Percentiles rank a stretch among this genome's conserved stretches.
Conservation (phyloP, 2,797 vertebrate genomes). For the Urosaurus nigricauda region DNA sequence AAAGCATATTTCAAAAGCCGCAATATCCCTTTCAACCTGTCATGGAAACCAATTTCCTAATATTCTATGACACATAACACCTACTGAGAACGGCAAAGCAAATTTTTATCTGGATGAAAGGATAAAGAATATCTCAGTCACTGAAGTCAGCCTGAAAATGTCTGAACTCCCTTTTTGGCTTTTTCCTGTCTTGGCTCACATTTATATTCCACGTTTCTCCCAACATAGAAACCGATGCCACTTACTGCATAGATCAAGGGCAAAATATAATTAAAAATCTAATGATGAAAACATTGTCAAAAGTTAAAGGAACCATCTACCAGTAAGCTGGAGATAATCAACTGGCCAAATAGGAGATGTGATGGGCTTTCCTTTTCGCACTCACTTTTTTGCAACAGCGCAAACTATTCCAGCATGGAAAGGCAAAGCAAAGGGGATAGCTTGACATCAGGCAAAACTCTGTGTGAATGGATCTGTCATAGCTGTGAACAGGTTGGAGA, state of each 20-base stretch:
- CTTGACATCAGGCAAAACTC: background rate
- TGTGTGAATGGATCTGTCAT: background rate
- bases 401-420: background rate
- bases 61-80: background rate
- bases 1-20: conserved; percentile 16
- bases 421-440: background rate
- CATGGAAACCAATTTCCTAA: background rate
- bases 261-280: too few species aligned
- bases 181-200: background rate
- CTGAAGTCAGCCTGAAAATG: background rate
- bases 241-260: too few species aligned
- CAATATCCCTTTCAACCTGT: conserved; percentile 22
- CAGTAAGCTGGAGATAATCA: too few species aligned
- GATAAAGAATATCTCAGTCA: background rate
- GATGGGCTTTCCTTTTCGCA: background rate
- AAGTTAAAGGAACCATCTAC: too few species aligned
- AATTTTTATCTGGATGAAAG: background rate
- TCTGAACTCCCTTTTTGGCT: too few species aligned
- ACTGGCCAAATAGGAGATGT: too few species aligned
- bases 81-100: conserved; percentile 10
- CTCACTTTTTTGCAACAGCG: background rate
- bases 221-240: too few species aligned
- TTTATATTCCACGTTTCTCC: background rate
- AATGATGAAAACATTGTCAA: too few species aligned
- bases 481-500: too few species aligned